Conservation (phyloP, 2,797 vertebrate genomes). For the Halcyon badia region DNA sequence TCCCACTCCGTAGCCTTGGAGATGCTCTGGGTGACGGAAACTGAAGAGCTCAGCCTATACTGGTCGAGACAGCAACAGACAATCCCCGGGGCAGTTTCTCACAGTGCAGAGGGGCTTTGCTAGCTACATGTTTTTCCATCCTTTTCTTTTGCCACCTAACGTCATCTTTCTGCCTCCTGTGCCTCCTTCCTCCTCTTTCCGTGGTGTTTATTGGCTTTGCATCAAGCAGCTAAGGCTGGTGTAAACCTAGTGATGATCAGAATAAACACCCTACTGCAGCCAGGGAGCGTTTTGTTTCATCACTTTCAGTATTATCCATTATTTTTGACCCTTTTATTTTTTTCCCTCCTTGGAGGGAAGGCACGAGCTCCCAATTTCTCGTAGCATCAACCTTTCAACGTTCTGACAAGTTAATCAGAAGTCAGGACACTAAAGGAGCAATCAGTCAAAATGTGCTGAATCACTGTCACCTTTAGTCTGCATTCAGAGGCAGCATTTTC, state of each 20-base stretch:
- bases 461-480: conserved; percentile 73
- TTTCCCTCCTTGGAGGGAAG: neutral
- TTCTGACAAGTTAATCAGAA: conserved; percentile 68
- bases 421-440: conserved; percentile 51
- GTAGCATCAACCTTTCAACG: conserved; percentile 6
- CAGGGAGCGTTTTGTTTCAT: neutral
- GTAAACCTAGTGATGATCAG: neutral
- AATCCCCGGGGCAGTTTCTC: neutral
- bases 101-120: neutral
- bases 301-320: neutral
- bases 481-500: conserved; percentile 42
- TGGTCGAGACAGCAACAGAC: neutral
- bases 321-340: neutral
- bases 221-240: neutral
- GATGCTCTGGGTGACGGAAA: neutral
- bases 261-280: neutral
- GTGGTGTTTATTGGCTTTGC: neutral
- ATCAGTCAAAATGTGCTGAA: conserved; percentile 63
- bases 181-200: neutral
- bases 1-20: rapidly evolving
- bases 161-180: neutral
- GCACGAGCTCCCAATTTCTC: neutral
- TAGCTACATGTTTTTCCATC: neutral
- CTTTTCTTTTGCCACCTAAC: neutral
- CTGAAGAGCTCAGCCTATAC: neutral